Evolutionary conservation across 2,113 vertebrate species (phyloP).

Genomic region (Entosphenus tridentatus): DNA sequence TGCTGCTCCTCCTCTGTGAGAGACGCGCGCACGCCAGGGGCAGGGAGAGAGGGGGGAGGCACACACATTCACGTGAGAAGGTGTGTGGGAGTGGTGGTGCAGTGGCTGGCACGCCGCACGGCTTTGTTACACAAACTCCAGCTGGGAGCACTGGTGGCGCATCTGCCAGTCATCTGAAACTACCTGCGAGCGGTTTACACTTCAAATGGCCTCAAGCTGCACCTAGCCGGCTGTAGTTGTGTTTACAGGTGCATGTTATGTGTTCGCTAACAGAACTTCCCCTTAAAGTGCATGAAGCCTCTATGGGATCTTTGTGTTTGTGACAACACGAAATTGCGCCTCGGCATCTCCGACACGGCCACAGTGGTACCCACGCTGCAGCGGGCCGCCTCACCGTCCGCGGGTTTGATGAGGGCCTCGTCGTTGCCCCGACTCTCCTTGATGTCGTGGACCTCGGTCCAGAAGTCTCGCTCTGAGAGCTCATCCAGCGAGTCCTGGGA

Average conservation of each 20-base stretch:
- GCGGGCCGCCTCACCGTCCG: slow-evolving; percentile 46
- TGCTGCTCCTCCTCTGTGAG: slow-evolving; percentile 64
- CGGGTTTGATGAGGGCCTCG: slow-evolving; percentile 46
- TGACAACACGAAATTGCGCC: neutral
- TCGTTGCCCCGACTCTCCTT: slow-evolving; percentile 34
- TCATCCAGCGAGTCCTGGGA: slow-evolving; percentile 85
- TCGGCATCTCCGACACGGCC: neutral
- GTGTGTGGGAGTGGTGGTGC: neutral
- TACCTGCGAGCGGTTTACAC: no score
- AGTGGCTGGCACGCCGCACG: no score
- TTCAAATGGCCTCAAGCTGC: no score
- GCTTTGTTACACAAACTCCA: no score
- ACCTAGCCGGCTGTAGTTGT: no score
- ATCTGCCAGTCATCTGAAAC: no score
- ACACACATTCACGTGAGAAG: neutral
- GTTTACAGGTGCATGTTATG: neutral
- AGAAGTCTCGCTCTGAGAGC: slow-evolving; percentile 58
- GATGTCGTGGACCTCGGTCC: slow-evolving; percentile 72
- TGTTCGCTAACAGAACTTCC: neutral
- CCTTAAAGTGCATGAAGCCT: neutral
- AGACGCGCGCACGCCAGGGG: slow-evolving; percentile 6
- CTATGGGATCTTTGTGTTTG: neutral
- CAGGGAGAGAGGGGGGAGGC: neutral
- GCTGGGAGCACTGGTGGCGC: no score
- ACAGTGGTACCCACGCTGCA: no score